A percentile compares a stretch with the other conserved stretches of the same genome.
These are phyloP conservation scores for Aramus guarauna DNA, from an alignment of 2,113 vertebrate genomes.

Conservation along the genomic window DNA sequence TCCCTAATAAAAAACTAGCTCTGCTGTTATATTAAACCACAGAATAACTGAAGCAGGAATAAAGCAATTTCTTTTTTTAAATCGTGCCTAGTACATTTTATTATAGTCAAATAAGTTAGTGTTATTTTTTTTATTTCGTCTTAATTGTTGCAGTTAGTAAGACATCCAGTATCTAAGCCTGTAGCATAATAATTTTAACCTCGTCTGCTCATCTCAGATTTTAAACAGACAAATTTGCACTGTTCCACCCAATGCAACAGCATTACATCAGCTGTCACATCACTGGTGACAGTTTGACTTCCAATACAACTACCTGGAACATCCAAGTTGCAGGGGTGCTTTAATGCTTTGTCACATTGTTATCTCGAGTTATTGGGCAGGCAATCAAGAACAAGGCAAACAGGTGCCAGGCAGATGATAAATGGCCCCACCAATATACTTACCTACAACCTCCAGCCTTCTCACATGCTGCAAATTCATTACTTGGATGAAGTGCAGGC, in stretches of 20 bases:
- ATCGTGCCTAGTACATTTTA: neutral
- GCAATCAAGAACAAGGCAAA: neutral
- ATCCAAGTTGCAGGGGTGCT: neutral
- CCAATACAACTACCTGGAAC: neutral
- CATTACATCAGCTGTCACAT: neutral
- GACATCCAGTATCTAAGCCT: neutral
- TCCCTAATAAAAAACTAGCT: neutral
- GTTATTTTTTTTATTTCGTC: neutral
- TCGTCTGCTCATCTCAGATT: neutral
- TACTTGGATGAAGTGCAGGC: neutral
- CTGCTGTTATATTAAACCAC: neutral
- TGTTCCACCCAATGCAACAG: neutral
- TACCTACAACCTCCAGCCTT: neutral
- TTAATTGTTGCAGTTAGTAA: neutral
- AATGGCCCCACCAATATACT: neutral
- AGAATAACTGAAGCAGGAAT: neutral
- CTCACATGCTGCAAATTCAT: neutral
- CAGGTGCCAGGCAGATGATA: neutral
- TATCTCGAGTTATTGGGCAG: neutral
- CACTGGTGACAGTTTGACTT: neutral
- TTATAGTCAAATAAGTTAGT: neutral
- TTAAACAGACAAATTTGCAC: neutral
- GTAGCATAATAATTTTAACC: neutral
- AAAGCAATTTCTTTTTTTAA: neutral
- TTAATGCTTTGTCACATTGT: neutral